phyloP scores from a whole-genome alignment of 2,113 vertebrate genomes.

The Panthera tigris region DNA sequence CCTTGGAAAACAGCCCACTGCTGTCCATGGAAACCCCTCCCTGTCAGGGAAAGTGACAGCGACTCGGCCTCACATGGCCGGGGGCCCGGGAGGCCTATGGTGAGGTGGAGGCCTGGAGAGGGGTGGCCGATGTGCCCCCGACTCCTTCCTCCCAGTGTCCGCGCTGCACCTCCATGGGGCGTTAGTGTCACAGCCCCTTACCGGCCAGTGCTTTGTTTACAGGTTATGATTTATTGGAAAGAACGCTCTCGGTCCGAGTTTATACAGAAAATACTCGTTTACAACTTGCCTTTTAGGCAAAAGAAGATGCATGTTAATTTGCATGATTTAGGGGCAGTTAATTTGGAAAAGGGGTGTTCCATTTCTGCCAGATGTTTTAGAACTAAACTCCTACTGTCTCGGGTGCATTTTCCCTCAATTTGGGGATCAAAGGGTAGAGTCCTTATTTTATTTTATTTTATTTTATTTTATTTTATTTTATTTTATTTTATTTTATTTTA shows the following conservation, averaged over 20 bases:
- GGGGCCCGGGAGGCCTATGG: too few species aligned
- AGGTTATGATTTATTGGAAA: not conserved
- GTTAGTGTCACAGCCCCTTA: too few species aligned
- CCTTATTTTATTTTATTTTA: not conserved
- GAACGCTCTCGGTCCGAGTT: not conserved
- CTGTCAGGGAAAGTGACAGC: too few species aligned
- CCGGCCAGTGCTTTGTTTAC: not conserved
- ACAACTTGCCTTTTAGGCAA: not conserved
- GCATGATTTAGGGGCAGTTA: not conserved
- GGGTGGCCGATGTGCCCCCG: fast-evolving
- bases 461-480: too few species aligned
- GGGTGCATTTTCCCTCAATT: not conserved
- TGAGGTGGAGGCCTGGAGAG: not conserved
- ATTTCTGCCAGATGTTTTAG: not conserved
- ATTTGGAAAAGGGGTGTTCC: not conserved
- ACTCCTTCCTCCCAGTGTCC: not conserved
- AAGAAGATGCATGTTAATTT: not conserved
- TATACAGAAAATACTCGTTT: not conserved
- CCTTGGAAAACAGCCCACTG: not conserved
- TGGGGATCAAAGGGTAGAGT: not conserved
- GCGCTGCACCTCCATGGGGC: not conserved
- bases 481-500: too few species aligned
- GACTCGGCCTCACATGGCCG: not conserved
- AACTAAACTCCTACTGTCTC: not conserved
- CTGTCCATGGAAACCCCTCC: not conserved